phyloP scores from a whole-genome alignment of 2,113 vertebrate genomes.

The Orcinus orca region DNA sequence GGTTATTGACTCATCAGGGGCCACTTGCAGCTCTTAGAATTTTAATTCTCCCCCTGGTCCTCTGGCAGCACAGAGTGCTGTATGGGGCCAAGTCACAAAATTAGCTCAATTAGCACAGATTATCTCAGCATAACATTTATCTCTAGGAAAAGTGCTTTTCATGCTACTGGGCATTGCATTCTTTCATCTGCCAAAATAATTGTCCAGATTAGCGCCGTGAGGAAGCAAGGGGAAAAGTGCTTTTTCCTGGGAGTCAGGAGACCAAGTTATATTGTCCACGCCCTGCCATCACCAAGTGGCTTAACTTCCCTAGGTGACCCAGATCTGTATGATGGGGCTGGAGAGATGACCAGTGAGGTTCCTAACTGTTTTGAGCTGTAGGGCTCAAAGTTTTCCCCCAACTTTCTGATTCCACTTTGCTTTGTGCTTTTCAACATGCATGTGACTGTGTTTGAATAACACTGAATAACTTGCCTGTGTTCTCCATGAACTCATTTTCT shows the following conservation, averaged over 20 bases:
- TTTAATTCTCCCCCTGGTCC: background rate
- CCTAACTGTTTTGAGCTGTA: background rate
- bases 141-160: background rate
- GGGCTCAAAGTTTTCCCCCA: background rate
- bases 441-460: background rate
- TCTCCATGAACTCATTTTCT: background rate
- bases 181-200: background rate
- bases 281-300: background rate
- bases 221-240: background rate
- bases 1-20: background rate
- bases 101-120: background rate
- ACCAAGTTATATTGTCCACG: rapidly evolving
- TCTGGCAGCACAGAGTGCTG: background rate
- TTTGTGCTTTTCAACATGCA: background rate
- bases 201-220: background rate
- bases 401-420: background rate
- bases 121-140: background rate
- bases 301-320: background rate
- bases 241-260: background rate
- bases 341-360: background rate
- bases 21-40: background rate
- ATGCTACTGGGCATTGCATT: background rate
- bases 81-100: background rate
- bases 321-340: background rate
- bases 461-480: background rate